Percentiles rank a stretch among this genome's conserved stretches.
These are phyloP conservation scores for Polylopha cassiicola DNA, from an alignment of 2,888 invertebrate species.

Conservation along the genomic window DNA sequence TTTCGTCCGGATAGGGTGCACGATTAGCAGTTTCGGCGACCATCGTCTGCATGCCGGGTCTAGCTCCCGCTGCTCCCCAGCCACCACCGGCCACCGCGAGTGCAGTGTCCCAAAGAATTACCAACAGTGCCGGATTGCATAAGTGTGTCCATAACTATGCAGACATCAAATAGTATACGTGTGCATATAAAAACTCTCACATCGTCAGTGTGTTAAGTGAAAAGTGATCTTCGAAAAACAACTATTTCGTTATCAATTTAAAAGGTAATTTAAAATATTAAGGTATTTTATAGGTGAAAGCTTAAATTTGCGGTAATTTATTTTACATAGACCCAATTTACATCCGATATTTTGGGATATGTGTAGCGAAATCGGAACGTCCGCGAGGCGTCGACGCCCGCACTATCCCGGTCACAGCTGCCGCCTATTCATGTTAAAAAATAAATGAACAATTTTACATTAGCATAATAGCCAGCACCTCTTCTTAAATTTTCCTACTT, in stretches of 20 bases:
- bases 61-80: constrained; percentile 20
- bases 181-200: constrained; percentile 30
- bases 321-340: constrained; percentile 28
- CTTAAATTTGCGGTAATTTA: no score
- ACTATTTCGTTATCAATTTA: constrained; percentile 2
- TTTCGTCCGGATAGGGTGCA: constrained; percentile 72
- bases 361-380: constrained; percentile 60
- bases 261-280: not conserved
- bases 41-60: constrained; percentile 27
- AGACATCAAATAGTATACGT: constrained; percentile 28
- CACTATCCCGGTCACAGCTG: constrained; percentile 69
- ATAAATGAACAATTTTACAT: constrained; percentile 17
- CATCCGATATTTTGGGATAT: constrained; percentile 72
- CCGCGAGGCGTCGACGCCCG: constrained; percentile 66
- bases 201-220: constrained; percentile 26
- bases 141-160: constrained; percentile 38
- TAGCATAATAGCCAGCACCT: not conserved
- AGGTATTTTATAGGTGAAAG: no score
- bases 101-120: constrained; percentile 35
- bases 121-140: constrained; percentile 45
- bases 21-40: constrained; percentile 52
- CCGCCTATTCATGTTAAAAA: constrained; percentile 45
- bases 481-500: no score
- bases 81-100: constrained; percentile 34
- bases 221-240: not conserved